Conservation (phyloP, 2,113 vertebrate genomes). For the Axis porcinus region DNA sequence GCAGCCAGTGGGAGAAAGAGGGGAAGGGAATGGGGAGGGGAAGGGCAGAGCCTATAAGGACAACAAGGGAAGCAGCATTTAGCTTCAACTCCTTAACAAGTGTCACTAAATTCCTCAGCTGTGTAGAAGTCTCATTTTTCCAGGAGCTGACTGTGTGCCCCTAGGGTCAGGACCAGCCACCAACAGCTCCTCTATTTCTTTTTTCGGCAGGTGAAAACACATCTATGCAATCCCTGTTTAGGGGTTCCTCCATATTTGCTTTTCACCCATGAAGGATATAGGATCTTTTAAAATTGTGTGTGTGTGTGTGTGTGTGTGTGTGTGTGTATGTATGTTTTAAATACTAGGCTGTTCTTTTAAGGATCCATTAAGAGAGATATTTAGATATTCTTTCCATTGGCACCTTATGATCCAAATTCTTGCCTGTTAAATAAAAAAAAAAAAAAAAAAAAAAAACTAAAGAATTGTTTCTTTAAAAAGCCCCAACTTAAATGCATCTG, state of each 20-base stretch:
- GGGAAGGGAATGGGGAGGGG: neutral
- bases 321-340: neutral
- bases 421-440: slow-evolving; percentile 15
- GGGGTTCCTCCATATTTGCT: neutral
- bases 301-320: neutral
- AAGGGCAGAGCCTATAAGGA: accelerated
- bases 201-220: neutral
- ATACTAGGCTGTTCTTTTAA: neutral
- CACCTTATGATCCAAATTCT: slow-evolving; percentile 49
- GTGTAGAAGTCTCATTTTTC: neutral
- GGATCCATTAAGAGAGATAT: neutral
- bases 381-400: slow-evolving; percentile 39
- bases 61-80: accelerated
- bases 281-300: neutral
- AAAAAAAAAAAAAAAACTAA: neutral
- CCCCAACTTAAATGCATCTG: slow-evolving; percentile 53
- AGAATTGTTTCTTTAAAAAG: slow-evolving; percentile 58
- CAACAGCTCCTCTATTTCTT: neutral
- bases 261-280: neutral
- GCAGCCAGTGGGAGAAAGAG: neutral
- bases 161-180: neutral
- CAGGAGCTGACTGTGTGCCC: neutral
- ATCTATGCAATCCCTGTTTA: neutral
- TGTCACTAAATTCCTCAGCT: neutral
- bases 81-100: accelerated